These are phyloP conservation scores for Conus canariensis DNA, from an alignment of 2,888 invertebrate species.

Conservation along the genomic window DNA sequence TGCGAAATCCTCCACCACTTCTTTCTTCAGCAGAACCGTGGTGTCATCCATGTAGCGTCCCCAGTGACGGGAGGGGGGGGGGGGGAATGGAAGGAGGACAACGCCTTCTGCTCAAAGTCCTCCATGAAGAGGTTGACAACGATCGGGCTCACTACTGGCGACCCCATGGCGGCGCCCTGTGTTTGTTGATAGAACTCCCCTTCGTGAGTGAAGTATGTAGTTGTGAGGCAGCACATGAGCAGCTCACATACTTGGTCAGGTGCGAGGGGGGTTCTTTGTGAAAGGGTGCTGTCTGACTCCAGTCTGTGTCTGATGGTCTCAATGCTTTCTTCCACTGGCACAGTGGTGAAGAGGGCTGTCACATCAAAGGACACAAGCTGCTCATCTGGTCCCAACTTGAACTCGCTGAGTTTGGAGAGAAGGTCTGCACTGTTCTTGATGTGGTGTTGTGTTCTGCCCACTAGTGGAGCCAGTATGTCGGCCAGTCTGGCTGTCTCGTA, in stretches of 20 bases:
- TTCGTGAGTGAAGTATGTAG: no score
- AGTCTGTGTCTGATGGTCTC: background rate
- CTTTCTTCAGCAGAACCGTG: background rate
- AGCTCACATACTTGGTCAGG: background rate
- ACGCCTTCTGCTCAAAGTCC: slow-evolving; percentile 9
- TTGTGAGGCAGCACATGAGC: background rate
- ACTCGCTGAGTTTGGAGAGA: no score
- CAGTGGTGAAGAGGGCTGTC: no score
- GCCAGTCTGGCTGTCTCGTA: no score
- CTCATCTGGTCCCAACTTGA: no score
- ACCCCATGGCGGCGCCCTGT: background rate
- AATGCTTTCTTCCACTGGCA: background rate
- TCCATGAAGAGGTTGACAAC: slow-evolving; percentile 5
- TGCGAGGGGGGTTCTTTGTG: background rate
- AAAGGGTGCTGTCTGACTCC: background rate
- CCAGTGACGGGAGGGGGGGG: background rate
- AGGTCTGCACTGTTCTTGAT: no score
- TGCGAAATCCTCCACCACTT: background rate
- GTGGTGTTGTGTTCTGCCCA: no score
- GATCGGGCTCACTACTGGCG: background rate
- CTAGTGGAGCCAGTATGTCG: no score
- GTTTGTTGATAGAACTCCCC: no score
- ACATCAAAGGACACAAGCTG: no score
- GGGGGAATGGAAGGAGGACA: background rate
- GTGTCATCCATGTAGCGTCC: slow-evolving; percentile 14